These are phyloP conservation scores for Capra hircus DNA, from an alignment of 2,113 vertebrate species.

Conservation along the genomic window DNA sequence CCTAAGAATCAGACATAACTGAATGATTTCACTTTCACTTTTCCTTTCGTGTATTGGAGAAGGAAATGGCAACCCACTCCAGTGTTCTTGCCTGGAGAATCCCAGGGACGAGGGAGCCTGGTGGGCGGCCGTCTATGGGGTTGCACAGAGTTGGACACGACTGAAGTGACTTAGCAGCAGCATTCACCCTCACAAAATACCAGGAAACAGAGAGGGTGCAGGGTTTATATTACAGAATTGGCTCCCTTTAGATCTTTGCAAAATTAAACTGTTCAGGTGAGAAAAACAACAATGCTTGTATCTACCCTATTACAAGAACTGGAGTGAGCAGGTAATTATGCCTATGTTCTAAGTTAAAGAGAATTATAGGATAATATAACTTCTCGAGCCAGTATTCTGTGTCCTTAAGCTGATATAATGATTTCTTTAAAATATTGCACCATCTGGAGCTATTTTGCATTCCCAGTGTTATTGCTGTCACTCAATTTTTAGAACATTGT, in stretches of 20 bases:
- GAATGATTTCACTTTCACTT: too few species aligned
- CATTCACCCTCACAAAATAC: not conserved
- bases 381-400: not conserved
- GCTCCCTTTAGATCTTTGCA: not conserved
- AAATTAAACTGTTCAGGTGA: not conserved
- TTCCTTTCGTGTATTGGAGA: too few species aligned
- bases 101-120: not conserved
- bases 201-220: not conserved
- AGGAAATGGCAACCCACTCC: too few species aligned
- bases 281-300: not conserved
- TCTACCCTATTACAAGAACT: not conserved
- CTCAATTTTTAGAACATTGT: constrained; percentile 17
- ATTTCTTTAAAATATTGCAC: not conserved
- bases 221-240: not conserved
- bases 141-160: fast-evolving
- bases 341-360: not conserved
- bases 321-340: not conserved
- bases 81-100: too few species aligned
- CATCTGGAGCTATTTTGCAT: not conserved
- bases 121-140: not conserved
- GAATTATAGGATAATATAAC: not conserved
- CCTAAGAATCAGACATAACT: too few species aligned
- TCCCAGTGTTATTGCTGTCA: not conserved
- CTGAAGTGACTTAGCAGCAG: not conserved
- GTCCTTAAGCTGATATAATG: not conserved